Evolutionary conservation across 23 tunicate species (phyloP), one percentile per base, ranked within the genome.

Genomic region (Trididemnum miniatum): DNA sequence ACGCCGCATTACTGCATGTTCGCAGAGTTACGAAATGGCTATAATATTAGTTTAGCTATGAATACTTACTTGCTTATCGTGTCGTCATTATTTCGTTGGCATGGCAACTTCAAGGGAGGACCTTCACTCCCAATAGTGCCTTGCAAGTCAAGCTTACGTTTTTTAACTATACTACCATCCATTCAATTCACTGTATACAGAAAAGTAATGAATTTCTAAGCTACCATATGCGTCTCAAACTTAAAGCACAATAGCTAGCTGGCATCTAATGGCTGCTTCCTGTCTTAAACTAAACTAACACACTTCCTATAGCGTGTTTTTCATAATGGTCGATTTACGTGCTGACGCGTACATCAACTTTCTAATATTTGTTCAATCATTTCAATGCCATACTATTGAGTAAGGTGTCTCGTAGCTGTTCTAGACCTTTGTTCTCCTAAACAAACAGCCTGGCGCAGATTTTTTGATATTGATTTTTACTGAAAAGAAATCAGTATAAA

Each of bases 41-140:
- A n/a, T n/a, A n/a, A n/a, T n/a, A n/a, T n/a, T n/a, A n/a, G n/a
- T 49, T 18, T 49, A 49, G 15, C 57, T 49, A 12, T 12, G 18
- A 39, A 15, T 74, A 77, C 82, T 77, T 77, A 77, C 82, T 54
- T 77, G 15, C 35, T 50, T 3, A 20, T 4, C 1, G 31, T 29
- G 78, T 67, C 85, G 85, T 82, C 85, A 67, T 69, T 78, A 40
- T 28, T 67, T 3, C 78, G 85, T 65, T 67, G 85, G 77, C 77
- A 67, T 30, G 77, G 35, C 77, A 65, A 64, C 77, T 82, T 67
- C 39, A 2, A 35, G 28, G 85, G 77, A 38, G 85, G 77, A 49
- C n/a, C 59, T 5, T 38, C 75, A 7, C 31, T 25, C 15, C 74
- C 20, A 7, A 52, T 2, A 9, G 12, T 3, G 29, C 30, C 82